These are phyloP conservation scores for Agrypnus murinus DNA, from an alignment of 2,888 invertebrate species.

Conservation along the genomic window DNA sequence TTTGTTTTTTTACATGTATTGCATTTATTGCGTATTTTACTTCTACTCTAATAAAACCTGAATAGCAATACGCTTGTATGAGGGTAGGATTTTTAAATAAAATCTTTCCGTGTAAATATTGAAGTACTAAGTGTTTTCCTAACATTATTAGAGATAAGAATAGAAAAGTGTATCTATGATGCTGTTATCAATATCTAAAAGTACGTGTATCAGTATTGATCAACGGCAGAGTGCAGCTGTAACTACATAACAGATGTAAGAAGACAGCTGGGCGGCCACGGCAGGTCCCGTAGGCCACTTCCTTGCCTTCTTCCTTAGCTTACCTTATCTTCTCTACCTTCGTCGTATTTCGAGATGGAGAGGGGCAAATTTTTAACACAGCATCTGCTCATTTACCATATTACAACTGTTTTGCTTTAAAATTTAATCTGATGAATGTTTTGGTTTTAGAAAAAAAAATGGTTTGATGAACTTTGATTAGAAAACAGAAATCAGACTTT, in stretches of 20 bases:
- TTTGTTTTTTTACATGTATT: no score
- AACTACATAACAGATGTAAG: slow-evolving; percentile 63
- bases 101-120: slow-evolving; percentile 14
- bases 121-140: slow-evolving; percentile 9
- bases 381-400: slow-evolving; percentile 44
- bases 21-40: no score
- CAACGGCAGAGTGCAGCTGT: slow-evolving; percentile 65
- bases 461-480: no score
- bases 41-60: no score
- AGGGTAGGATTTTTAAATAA: no score
- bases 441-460: not conserved
- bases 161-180: slow-evolving; percentile 46
- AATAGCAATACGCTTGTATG: no score
- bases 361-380: slow-evolving; percentile 37
- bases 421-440: not conserved
- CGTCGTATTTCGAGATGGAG: slow-evolving; percentile 51
- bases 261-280: slow-evolving; percentile 63
- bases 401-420: slow-evolving; percentile 7
- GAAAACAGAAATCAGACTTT: no score
- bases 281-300: slow-evolving; percentile 59
- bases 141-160: slow-evolving; percentile 24
- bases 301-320: slow-evolving; percentile 60
- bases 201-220: slow-evolving; percentile 64
- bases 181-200: slow-evolving; percentile 64
- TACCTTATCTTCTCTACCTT: slow-evolving; percentile 57